phyloP scores from a whole-genome alignment of 1,140 invertebrate genomes.

The Bombus superbus region DNA sequence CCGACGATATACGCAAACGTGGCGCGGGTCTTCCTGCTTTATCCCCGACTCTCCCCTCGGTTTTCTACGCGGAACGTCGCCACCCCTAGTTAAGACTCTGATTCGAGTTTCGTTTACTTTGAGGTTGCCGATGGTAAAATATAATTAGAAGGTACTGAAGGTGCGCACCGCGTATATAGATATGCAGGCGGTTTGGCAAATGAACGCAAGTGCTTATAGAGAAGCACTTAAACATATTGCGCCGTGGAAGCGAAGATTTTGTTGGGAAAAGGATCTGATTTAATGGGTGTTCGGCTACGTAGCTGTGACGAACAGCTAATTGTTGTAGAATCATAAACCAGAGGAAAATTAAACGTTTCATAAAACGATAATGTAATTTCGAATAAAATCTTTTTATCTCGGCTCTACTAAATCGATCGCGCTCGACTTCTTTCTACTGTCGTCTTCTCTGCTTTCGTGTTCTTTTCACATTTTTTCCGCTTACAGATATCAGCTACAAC shows the following conservation, averaged over 20 bases:
- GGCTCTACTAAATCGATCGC: no score
- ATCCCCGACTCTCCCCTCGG: background rate
- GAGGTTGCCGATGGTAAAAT: slow-evolving; percentile 60
- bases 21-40: background rate
- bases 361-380: no score
- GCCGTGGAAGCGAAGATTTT: background rate
- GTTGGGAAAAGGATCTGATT: background rate
- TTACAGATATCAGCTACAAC: background rate
- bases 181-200: slow-evolving; percentile 31
- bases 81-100: slow-evolving; percentile 57
- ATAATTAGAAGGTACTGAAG: slow-evolving; percentile 66
- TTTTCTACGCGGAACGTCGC: slow-evolving; percentile 24
- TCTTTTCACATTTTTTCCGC: no score
- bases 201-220: slow-evolving; percentile 30
- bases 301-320: background rate
- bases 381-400: no score
- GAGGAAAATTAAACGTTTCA: no score
- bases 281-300: background rate
- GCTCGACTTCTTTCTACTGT: no score
- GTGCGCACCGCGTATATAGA: background rate
- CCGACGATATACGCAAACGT: slow-evolving; percentile 30
- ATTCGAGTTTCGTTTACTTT: slow-evolving; percentile 71
- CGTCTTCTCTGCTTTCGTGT: no score
- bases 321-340: background rate
- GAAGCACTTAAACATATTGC: slow-evolving; percentile 41